Conservation (phyloP, 2,113 vertebrate species). For the Ginglymostoma cirratum region DNA sequence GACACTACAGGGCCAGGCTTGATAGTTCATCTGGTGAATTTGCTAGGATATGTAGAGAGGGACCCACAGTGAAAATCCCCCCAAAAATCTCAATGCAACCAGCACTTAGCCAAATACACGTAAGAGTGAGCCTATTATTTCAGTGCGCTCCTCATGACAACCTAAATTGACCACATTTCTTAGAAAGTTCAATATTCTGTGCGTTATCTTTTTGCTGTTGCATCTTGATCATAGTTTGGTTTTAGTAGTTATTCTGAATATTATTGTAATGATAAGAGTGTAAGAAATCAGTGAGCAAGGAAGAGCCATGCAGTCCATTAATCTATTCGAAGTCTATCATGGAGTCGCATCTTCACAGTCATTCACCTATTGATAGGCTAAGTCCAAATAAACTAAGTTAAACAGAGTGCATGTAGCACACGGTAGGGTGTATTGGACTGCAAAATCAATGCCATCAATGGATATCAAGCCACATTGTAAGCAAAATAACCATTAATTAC, state of each 20-base stretch:
- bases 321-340: not conserved
- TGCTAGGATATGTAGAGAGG: no score
- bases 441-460: conserved; percentile 12
- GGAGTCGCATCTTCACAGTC: not conserved
- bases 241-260: not conserved
- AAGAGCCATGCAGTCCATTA: not conserved
- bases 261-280: not conserved
- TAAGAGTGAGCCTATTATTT: no score
- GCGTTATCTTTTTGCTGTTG: not conserved
- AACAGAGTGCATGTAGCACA: not conserved
- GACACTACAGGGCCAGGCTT: no score
- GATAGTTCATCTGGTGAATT: no score
- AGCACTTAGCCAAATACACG: no score
- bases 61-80: no score
- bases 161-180: not conserved
- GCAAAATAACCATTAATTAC: not conserved
- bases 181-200: not conserved
- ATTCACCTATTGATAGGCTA: not conserved
- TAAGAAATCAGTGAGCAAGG: not conserved
- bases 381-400: not conserved
- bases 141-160: not conserved
- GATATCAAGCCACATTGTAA: not conserved
- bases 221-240: not conserved
- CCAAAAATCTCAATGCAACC: no score
- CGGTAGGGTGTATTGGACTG: not conserved